These are phyloP conservation scores for Deilephila elpenor DNA, from an alignment of 2,888 invertebrate species.

Conservation along the genomic window DNA sequence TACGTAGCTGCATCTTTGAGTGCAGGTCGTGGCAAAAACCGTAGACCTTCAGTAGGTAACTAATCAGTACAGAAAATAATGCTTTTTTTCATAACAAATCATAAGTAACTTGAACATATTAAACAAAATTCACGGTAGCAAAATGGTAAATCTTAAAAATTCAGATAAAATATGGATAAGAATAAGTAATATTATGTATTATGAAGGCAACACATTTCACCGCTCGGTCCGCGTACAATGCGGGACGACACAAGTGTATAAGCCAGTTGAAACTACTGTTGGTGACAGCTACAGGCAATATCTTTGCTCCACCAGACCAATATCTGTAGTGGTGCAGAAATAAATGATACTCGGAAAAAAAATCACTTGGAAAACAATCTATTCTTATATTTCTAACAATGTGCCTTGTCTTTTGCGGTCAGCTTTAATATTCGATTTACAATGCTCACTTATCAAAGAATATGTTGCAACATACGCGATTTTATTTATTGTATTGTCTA, in stretches of 20 bases:
- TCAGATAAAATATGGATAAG: neutral
- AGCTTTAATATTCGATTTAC: neutral
- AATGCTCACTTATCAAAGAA: neutral
- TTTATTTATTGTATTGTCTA: too few species aligned
- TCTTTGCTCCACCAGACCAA: slow-evolving; percentile 73
- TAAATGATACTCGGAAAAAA: slow-evolving; percentile 63
- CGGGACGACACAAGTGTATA: slow-evolving; percentile 66
- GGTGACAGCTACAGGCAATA: slow-evolving; percentile 79
- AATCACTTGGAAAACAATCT: slow-evolving; percentile 49
- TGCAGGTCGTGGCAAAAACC: too few species aligned
- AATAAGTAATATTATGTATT: slow-evolving; percentile 28
- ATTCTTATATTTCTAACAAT: slow-evolving; percentile 34
- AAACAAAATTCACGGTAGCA: neutral
- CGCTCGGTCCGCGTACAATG: slow-evolving; percentile 53
- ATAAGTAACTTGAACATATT: too few species aligned
- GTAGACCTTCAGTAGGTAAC: too few species aligned
- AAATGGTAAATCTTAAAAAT: neutral
- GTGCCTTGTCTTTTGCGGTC: neutral
- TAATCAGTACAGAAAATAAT: too few species aligned
- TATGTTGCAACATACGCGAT: neutral
- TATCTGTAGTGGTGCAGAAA: slow-evolving; percentile 69
- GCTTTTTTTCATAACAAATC: too few species aligned
- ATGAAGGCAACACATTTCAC: slow-evolving; percentile 45
- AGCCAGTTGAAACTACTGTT: slow-evolving; percentile 70
- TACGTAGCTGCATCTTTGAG: too few species aligned